phyloP scores from a whole-genome alignment of 2,113 vertebrate genomes.

The Tautogolabrus adspersus region DNA sequence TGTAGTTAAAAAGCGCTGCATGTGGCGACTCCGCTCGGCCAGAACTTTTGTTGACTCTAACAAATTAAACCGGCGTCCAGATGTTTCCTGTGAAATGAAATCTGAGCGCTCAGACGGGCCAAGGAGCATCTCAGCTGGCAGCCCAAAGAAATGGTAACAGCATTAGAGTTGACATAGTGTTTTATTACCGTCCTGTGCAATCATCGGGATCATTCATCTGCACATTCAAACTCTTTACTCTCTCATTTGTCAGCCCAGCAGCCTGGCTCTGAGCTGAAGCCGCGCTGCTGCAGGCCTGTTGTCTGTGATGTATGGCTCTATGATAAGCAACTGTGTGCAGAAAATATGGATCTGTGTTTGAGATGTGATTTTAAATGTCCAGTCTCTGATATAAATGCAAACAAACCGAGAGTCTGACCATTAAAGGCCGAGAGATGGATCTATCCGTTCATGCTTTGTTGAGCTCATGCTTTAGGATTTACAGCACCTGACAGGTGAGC shows the following conservation, averaged over 20 bases:
- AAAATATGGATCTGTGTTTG: conserved; percentile 45
- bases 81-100: conserved; percentile 54
- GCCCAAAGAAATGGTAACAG: conserved; percentile 47
- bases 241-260: conserved; percentile 72
- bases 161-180: conserved; percentile 74
- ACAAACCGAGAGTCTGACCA: conserved; percentile 23
- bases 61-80: conserved; percentile 47
- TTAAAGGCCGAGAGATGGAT: not conserved
- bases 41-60: conserved; percentile 23
- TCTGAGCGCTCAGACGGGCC: conserved; percentile 42
- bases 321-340: conserved; percentile 34
- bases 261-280: conserved; percentile 17
- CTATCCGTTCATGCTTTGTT: conserved; percentile 2
- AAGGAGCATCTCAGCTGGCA: conserved; percentile 46
- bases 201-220: conserved; percentile 76
- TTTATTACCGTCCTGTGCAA: conserved; percentile 76
- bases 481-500: not conserved
- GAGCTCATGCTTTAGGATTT: conserved; percentile 21
- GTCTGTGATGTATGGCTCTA: conserved; percentile 52
- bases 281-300: conserved; percentile 35
- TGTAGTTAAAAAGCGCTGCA: not conserved
- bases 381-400: conserved; percentile 30
- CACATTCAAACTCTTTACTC: conserved; percentile 71
- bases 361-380: conserved; percentile 56
- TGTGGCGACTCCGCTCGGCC: not conserved